Conservation (phyloP, 2,113 vertebrate genomes). For the Corapipo altera region DNA sequence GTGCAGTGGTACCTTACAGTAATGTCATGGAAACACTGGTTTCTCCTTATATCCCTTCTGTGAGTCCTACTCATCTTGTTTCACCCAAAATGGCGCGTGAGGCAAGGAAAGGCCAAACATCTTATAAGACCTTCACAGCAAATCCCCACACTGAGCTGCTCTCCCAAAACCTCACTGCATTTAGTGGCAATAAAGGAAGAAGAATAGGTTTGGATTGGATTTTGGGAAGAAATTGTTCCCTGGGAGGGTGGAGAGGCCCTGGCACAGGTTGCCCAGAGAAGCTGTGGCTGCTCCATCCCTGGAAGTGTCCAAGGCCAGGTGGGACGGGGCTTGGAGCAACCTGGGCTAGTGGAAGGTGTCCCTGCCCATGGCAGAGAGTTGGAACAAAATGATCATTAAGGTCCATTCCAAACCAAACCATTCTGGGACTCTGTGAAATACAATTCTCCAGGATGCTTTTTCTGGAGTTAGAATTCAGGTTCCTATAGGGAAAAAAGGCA, state of each 20-base stretch:
- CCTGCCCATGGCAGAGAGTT: neutral
- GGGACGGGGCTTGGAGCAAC: accelerated
- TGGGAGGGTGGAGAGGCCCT: accelerated
- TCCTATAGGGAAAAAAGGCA: neutral
- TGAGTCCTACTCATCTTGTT: neutral
- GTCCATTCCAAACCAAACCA: neutral
- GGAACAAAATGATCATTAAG: neutral
- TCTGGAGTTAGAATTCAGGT: neutral
- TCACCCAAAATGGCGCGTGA: neutral
- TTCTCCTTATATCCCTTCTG: neutral
- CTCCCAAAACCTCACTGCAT: neutral
- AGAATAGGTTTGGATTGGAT: neutral
- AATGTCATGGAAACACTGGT: neutral
- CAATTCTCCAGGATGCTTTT: neutral
- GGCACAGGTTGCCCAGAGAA: neutral
- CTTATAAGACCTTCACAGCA: neutral
- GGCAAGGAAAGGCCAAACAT: neutral
- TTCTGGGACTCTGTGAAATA: neutral
- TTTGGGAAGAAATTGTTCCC: neutral
- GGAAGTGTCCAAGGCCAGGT: neutral
- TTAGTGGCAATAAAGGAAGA: neutral
- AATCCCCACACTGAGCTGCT: accelerated
- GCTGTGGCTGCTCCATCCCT: neutral
- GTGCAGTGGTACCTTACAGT: neutral
- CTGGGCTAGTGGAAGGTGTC: accelerated